Evolutionary conservation across 2,888 invertebrate genomes (phyloP).

Genomic region (Dromius quadrimaculatus): DNA sequence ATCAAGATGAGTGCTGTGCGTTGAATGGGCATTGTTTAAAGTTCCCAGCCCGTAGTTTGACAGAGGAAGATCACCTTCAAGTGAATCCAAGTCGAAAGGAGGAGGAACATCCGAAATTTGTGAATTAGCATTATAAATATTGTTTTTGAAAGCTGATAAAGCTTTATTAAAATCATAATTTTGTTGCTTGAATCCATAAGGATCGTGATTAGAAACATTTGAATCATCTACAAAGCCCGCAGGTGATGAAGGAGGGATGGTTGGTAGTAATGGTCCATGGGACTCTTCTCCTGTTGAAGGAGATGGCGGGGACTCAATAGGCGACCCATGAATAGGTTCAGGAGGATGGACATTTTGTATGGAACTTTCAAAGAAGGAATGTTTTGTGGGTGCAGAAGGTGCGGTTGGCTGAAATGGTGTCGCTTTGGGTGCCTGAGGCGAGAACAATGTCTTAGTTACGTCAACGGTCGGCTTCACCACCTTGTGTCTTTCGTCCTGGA

Average conservation of each 20-base stretch:
- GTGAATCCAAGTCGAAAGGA: conserved; percentile 36
- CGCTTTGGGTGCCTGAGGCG: conserved; percentile 23
- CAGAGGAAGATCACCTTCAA: background rate
- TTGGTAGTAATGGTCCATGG: conserved; percentile 5
- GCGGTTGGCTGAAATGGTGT: conserved; percentile 6
- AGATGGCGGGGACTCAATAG: conserved; percentile 8
- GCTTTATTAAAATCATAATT: conserved; percentile 11
- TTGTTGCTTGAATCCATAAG: background rate
- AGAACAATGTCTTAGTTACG: conserved; percentile 28
- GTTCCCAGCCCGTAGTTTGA: conserved; percentile 21
- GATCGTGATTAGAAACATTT: background rate
- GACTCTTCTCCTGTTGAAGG: background rate
- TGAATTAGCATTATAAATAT: conserved; percentile 11
- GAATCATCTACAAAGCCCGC: conserved; percentile 21
- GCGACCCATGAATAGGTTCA: background rate
- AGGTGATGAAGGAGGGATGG: conserved; percentile 17
- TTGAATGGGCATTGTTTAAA: conserved; percentile 28
- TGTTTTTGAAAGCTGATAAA: background rate
- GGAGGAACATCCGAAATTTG: conserved; percentile 19
- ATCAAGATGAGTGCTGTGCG: conserved; percentile 12
- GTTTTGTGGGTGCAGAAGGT: background rate
- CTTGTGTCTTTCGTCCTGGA: conserved; percentile 43
- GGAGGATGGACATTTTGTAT: background rate
- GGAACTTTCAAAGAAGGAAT: conserved; percentile 21
- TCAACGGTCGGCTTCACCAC: conserved; percentile 29